Evolutionary conservation across 2,888 invertebrate genomes (phyloP), one percentile per base, ranked within the genome.

Genomic region (Disparrhopalites patrizii): DNA sequence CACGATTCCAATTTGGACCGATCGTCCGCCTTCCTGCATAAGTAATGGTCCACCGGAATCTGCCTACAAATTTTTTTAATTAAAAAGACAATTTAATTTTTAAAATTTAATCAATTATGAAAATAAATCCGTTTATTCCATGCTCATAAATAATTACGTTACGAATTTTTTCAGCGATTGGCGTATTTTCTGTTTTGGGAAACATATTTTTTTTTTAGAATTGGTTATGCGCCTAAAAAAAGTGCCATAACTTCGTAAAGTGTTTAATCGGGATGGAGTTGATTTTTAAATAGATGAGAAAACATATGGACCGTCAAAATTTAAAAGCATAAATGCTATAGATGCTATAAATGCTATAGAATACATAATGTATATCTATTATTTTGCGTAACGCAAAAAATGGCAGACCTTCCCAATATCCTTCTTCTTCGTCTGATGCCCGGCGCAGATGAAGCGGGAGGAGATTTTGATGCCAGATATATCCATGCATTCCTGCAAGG

Each of bases 31-130:
- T 7, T 15, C 7, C 4, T 18, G 27, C 2, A 62, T 18, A 10
- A 62, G 31, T 3, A 62, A 33, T 15, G 62, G 62, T 18, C 62
- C 62, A 8, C 62, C 62, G 18, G 62, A 62, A n/a, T 62, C 62
- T 8, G 52, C 25, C 61, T 61, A 23, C n/a, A 27, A 50, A 60
- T 20, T n/a, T n/a, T n/a, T n/a, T n/a, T n/a, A n/a, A n/a, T n/a
- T n/a, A n/a, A n/a, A n/a, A n/a, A n/a, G n/a, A n/a, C n/a, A n/a
- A n/a, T n/a, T n/a, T n/a, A n/a, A n/a, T n/a, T n/a, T n/a, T n/a
- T n/a, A n/a, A n/a, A n/a, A n/a, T n/a, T n/a, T n/a, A n/a, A n/a
- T n/a, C n/a, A n/a, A n/a, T n/a, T n/a, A n/a, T n/a, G n/a, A n/a
- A n/a, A n/a, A n/a, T n/a, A n/a, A n/a, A n/a, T n/a, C n/a, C n/a